A percentile compares a stretch with the other conserved stretches of the same genome.
Conservation (phyloP, 2,888 invertebrate species). For the Brassicogethes aeneus region DNA sequence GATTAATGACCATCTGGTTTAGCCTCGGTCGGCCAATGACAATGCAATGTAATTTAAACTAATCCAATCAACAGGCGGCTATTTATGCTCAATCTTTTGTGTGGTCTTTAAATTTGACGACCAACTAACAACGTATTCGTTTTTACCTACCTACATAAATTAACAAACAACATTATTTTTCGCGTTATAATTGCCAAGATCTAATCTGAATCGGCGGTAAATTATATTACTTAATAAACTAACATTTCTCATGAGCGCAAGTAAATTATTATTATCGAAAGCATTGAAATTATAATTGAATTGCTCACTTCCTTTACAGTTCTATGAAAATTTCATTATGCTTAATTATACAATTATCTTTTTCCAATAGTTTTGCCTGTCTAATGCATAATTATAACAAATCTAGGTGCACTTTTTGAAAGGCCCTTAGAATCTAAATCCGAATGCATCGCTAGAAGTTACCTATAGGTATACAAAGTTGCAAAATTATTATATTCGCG, state of each 20-base stretch:
- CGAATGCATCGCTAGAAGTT: too few relatives aligned
- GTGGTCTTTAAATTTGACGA: not conserved
- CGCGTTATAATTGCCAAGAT: not conserved
- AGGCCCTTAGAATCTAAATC: too few relatives aligned
- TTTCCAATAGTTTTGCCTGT: too few relatives aligned
- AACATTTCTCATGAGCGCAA: constrained; percentile 13
- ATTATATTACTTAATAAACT: constrained; percentile 6
- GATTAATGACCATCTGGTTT: not conserved
- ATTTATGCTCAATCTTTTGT: too few relatives aligned
- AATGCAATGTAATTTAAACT: not conserved
- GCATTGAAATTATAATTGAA: constrained; percentile 20
- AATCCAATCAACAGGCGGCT: not conserved
- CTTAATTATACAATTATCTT: constrained; percentile 9
- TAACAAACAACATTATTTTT: not conserved
- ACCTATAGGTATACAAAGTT: too few relatives aligned
- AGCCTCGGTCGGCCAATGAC: not conserved
- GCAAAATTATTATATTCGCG: too few relatives aligned
- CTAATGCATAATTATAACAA: too few relatives aligned
- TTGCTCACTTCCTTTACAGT: constrained; percentile 19
- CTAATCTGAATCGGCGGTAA: not conserved
- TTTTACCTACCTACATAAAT: too few relatives aligned
- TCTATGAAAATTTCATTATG: constrained; percentile 11
- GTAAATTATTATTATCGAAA: constrained; percentile 15
- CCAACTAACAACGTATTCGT: too few relatives aligned
- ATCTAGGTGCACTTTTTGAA: too few relatives aligned